Percentiles rank a stretch among this genome's conserved stretches.
phyloP scores from a whole-genome alignment of 2,113 vertebrate genomes.

The Psophia crepitans region DNA sequence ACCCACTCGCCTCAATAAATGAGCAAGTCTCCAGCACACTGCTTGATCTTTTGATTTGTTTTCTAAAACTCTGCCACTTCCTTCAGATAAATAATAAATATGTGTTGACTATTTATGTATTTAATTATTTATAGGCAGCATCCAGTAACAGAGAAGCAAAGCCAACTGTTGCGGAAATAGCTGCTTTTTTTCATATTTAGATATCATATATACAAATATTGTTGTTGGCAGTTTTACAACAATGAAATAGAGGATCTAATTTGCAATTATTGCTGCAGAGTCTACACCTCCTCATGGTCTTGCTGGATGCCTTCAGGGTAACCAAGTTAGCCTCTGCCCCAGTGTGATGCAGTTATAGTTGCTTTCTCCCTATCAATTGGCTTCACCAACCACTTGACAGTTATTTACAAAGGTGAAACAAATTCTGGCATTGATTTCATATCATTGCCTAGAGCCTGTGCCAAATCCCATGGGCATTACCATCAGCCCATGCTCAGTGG shows the following conservation, averaged over 20 bases:
- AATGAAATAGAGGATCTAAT: neutral
- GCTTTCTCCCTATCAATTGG: neutral
- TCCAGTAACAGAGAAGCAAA: neutral
- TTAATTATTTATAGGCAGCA: neutral
- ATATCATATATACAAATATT: neutral
- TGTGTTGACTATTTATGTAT: neutral
- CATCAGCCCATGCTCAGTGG: neutral
- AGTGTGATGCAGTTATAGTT: neutral
- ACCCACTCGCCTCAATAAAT: neutral
- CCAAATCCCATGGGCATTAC: neutral
- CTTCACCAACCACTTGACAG: neutral
- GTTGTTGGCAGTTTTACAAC: neutral
- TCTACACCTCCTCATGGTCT: neutral
- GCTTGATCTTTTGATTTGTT: neutral
- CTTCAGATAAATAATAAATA: neutral
- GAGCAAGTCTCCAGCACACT: neutral
- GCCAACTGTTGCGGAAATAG: neutral
- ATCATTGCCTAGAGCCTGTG: neutral
- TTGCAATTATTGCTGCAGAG: neutral
- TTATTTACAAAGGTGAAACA: neutral
- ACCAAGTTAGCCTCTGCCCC: neutral
- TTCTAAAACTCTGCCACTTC: neutral
- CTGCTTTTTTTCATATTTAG: neutral
- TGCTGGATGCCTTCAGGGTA: neutral
- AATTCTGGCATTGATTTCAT: neutral